A percentile compares a stretch with the other conserved stretches of the same genome.
Conservation (phyloP, 1,140 invertebrate species). For the Goniozus legneri region DNA sequence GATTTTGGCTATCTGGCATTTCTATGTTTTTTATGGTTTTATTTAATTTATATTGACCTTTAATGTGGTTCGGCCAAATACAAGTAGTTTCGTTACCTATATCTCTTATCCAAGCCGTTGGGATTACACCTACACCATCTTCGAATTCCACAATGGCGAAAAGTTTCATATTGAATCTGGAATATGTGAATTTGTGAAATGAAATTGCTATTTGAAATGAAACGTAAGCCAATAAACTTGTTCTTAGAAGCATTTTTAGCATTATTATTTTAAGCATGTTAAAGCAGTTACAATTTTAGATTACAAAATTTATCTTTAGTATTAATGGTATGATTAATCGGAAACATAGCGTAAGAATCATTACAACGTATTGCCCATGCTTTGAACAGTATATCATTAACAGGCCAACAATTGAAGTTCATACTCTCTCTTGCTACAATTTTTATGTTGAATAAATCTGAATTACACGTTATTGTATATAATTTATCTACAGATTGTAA, state of each 20-base stretch:
- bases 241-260: too few species aligned
- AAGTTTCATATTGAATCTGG: neutral
- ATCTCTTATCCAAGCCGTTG: neutral
- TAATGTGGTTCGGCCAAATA: neutral
- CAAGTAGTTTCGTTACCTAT: neutral
- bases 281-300: neutral
- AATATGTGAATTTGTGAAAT: too few species aligned
- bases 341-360: neutral
- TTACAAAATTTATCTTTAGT: too few species aligned
- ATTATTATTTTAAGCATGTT: neutral
- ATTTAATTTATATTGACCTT: neutral
- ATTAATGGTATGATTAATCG: neutral
- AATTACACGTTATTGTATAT: neutral
- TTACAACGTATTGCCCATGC: neutral
- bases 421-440: neutral
- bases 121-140: neutral
- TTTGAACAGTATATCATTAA: neutral
- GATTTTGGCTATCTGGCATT: neutral
- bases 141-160: neutral
- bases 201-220: too few species aligned
- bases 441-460: neutral
- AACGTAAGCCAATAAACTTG: too few species aligned
- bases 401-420: neutral
- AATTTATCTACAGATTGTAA: neutral
- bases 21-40: neutral